Conservation (phyloP, 2,797 vertebrate species). For the Sarcophilus harrisii region DNA sequence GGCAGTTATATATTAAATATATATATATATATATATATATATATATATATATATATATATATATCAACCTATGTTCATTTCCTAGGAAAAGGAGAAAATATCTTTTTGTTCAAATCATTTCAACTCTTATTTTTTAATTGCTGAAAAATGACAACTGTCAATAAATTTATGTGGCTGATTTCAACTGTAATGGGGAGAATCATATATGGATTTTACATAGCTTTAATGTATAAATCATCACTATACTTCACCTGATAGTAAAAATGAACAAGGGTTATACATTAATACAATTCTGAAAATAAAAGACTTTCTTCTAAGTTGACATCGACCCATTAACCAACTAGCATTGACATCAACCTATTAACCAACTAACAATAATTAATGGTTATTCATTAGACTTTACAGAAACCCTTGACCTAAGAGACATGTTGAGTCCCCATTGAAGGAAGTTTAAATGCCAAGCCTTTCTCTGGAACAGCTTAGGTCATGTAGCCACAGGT, state of each 20-base stretch:
- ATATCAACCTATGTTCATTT: constrained; percentile 61
- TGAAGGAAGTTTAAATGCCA: background rate
- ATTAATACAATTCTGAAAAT: constrained; percentile 61
- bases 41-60: constrained; percentile 30
- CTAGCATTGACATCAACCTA: background rate
- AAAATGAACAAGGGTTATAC: constrained; percentile 60
- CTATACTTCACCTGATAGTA: constrained; percentile 58
- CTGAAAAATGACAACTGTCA: constrained; percentile 75
- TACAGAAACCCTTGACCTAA: background rate
- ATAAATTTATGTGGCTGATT: constrained; percentile 74
- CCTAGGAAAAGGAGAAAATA: constrained; percentile 56
- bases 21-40: no score
- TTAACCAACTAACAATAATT: background rate
- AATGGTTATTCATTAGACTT: background rate
- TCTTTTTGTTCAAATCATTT: constrained; percentile 73
- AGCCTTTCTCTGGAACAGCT: background rate
- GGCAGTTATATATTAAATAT: constrained; percentile 58
- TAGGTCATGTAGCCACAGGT: background rate
- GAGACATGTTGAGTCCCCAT: background rate
- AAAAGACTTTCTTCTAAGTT: background rate
- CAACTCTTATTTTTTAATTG: constrained; percentile 74
- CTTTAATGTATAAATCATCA: constrained; percentile 69
- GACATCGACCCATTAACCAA: background rate
- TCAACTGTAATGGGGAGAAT: constrained; percentile 62
- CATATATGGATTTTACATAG: constrained; percentile 65